phyloP scores from a whole-genome alignment of 2,113 vertebrate genomes.

The Cephalopholis sonnerati region DNA sequence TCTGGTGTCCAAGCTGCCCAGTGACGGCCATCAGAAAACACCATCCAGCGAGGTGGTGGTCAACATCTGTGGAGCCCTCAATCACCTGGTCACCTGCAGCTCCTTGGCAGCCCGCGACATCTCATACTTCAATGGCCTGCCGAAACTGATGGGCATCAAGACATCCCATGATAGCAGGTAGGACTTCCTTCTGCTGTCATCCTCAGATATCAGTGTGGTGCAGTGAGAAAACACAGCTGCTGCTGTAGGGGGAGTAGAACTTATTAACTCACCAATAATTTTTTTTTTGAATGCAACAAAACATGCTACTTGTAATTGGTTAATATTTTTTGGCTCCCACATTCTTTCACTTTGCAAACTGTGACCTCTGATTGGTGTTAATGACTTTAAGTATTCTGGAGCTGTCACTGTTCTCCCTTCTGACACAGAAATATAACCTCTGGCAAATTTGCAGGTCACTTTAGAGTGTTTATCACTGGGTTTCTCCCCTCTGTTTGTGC shows the following conservation, averaged over 20 bases:
- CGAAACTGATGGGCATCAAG: conserved; percentile 94
- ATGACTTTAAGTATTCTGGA: background rate
- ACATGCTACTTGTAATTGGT: background rate
- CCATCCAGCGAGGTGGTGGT: conserved; percentile 89
- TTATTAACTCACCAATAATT: background rate
- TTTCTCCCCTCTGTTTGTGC: background rate
- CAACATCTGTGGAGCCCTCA: conserved; percentile 94
- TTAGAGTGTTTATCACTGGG: conserved; percentile 12
- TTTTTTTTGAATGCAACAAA: background rate
- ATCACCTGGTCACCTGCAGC: conserved; percentile 92
- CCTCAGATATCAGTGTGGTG: background rate
- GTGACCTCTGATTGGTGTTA: conserved; percentile 14
- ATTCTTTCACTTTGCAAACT: background rate
- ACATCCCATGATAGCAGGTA: conserved; percentile 91
- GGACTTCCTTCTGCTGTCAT: background rate
- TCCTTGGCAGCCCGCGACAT: conserved; percentile 92
- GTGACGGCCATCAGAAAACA: conserved; percentile 84
- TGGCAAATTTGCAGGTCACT: background rate
- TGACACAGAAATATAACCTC: background rate
- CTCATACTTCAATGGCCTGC: conserved; percentile 92
- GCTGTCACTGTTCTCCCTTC: background rate
- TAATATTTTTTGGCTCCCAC: background rate
- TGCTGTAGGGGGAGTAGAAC: background rate
- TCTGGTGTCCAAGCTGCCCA: conserved; percentile 91
- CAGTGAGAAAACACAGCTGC: background rate